These are phyloP conservation scores for Rhadinocentrus ornatus DNA, from an alignment of 2,797 vertebrate genomes.

Conservation along the genomic window DNA sequence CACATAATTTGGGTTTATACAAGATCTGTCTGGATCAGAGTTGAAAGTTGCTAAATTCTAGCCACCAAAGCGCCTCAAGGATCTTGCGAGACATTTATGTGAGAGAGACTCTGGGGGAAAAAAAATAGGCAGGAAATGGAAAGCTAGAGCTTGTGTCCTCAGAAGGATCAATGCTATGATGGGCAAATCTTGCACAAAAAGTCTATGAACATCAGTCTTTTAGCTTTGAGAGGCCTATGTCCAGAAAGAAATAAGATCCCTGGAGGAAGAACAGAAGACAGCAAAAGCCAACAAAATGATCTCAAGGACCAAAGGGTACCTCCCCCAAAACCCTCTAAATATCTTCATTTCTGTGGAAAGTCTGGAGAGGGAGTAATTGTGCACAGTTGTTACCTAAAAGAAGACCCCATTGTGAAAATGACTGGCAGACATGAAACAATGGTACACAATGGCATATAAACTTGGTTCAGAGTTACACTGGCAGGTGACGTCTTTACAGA, in stretches of 20 bases:
- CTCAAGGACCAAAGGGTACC: neutral
- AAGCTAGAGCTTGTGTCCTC: neutral
- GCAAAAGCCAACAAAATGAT: neutral
- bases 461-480: neutral
- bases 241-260: neutral
- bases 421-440: neutral
- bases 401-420: neutral
- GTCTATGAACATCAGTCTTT: neutral
- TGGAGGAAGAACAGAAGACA: neutral
- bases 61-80: neutral
- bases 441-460: neutral
- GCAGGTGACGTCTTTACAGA: neutral
- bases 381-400: neutral
- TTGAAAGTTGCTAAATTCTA: conserved; percentile 12
- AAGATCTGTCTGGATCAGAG: neutral
- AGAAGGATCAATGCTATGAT: neutral
- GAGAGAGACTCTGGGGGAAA: neutral
- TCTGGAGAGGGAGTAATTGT: neutral
- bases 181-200: neutral
- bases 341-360: neutral
- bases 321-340: too few relatives aligned
- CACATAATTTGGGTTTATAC: neutral
- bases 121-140: neutral
- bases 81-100: neutral
- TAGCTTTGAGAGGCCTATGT: neutral